phyloP scores from a whole-genome alignment of 2,113 vertebrate genomes.

The Heptranchias perlo region DNA sequence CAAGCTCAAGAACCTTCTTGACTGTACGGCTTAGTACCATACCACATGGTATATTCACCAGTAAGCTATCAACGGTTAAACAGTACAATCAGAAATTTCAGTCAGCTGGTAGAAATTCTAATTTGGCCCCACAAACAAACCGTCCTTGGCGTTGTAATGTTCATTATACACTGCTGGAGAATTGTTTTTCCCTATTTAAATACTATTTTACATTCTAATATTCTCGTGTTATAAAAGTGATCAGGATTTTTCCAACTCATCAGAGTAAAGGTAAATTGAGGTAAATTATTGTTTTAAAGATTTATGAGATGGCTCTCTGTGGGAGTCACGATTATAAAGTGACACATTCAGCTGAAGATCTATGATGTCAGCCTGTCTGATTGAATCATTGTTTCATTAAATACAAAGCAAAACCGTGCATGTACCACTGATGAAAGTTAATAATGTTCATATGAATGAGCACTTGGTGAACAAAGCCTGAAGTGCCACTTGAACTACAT shows the following conservation, averaged over 20 bases:
- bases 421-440: not conserved
- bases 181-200: not conserved
- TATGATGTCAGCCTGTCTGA: not conserved
- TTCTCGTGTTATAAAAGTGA: not conserved
- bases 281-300: not conserved
- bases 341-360: not conserved
- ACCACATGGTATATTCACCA: not conserved
- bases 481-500: not conserved
- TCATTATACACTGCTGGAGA: not conserved
- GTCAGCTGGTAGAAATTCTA: not conserved
- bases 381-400: constrained; percentile 6
- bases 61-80: not conserved
- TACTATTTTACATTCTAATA: not conserved
- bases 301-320: not conserved
- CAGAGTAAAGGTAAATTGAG: not conserved
- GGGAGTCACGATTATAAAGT: not conserved
- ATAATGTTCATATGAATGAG: not conserved
- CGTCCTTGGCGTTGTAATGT: not conserved
- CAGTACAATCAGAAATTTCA: not conserved
- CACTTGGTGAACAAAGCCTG: not conserved
- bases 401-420: not conserved
- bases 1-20: not conserved
- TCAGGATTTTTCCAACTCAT: not conserved
- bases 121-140: not conserved
- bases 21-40: not conserved